Conservation (phyloP, 2,888 invertebrate genomes). For the Drepanosiphum platanoidis region DNA sequence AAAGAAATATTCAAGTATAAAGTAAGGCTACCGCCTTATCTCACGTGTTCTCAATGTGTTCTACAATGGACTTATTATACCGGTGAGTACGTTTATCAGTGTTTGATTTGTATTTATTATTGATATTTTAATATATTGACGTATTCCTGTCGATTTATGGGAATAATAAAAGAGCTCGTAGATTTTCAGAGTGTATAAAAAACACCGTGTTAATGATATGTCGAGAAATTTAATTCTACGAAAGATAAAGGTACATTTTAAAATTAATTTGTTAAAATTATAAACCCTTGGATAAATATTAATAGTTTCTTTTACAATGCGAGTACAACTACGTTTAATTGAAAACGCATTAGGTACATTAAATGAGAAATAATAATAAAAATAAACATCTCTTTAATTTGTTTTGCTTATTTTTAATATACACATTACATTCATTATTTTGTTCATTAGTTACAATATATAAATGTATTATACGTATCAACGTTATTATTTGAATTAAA, state of each 20-base stretch:
- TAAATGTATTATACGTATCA: background rate
- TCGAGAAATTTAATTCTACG: background rate
- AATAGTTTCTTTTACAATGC: background rate
- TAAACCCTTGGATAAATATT: no score
- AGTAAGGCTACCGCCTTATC: conserved; percentile 81
- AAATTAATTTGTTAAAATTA: background rate
- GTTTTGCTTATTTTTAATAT: background rate
- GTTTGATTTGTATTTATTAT: background rate
- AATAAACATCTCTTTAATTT: background rate
- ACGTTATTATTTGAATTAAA: background rate
- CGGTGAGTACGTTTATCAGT: conserved; percentile 68
- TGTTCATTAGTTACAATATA: background rate
- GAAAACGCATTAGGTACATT: background rate
- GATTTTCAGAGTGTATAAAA: background rate
- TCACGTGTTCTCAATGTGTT: conserved; percentile 89
- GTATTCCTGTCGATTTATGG: background rate
- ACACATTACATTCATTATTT: background rate
- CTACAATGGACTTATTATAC: conserved; percentile 94
- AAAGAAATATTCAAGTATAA: conserved; percentile 74
- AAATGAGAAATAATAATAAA: background rate
- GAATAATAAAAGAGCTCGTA: background rate
- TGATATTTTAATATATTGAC: no score
- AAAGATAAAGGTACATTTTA: background rate
- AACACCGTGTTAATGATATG: background rate
- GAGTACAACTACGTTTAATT: background rate